Evolutionary conservation across 2,797 vertebrate species (phyloP).

Genomic region (Falco rusticolus): DNA sequence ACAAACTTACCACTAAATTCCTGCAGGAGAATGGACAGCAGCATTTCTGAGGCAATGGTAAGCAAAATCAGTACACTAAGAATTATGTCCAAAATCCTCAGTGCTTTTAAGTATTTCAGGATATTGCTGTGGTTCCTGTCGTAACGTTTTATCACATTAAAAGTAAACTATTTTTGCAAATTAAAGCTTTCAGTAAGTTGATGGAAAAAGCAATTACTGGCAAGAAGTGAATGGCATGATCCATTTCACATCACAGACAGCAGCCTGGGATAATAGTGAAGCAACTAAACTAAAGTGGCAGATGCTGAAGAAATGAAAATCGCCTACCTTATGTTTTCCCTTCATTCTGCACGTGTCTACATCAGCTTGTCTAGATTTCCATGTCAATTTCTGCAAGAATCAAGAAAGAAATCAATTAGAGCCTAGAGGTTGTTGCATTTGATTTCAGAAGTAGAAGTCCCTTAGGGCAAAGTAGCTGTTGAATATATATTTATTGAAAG

Average conservation of each 20-base stretch:
- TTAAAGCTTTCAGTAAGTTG: constrained; percentile 73
- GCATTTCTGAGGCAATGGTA: not conserved
- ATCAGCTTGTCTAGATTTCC: constrained; percentile 97
- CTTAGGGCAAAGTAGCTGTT: constrained; percentile 51
- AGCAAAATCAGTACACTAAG: not conserved
- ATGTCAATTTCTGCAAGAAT: constrained; percentile 93
- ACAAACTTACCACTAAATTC: not conserved
- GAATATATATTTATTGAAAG: constrained; percentile 69
- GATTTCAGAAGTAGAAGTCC: constrained; percentile 74
- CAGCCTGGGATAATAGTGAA: constrained; percentile 62
- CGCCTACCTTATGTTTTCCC: constrained; percentile 96
- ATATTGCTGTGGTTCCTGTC: constrained; percentile 12
- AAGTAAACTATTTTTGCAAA: constrained; percentile 76
- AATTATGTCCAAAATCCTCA: not conserved
- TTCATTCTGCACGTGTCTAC: constrained; percentile 99
- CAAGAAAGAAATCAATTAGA: constrained; percentile 79
- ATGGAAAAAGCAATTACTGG: constrained; percentile 75
- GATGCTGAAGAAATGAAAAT: constrained; percentile 73
- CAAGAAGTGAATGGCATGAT: constrained; percentile 55
- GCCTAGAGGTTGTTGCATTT: constrained; percentile 62
- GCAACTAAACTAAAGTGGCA: constrained; percentile 75
- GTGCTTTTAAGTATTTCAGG: not conserved
- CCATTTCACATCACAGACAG: constrained; percentile 64
- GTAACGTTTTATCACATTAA: constrained; percentile 67
- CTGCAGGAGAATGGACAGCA: not conserved